Conservation (phyloP, 2,888 invertebrate genomes). For the Nephrotoma guestfalica region DNA sequence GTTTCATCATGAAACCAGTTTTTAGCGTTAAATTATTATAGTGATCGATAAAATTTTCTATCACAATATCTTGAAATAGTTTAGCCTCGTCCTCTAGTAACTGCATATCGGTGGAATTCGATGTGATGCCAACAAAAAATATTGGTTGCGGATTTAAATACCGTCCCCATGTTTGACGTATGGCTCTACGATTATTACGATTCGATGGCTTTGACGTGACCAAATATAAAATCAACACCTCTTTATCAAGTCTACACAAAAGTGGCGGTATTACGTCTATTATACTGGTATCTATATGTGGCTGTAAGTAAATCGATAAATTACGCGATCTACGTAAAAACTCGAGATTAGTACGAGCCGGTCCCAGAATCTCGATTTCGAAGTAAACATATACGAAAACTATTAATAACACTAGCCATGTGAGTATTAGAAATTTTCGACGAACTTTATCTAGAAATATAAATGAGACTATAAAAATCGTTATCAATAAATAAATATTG, state of each 20-base stretch:
- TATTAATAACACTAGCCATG: not conserved
- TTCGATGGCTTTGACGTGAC: constrained; percentile 40
- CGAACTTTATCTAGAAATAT: not conserved
- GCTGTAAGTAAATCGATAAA: not conserved
- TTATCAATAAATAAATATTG: not conserved
- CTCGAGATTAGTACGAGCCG: not conserved
- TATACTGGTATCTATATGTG: not conserved
- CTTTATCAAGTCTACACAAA: not conserved
- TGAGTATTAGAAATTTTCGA: not conserved
- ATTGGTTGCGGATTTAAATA: constrained; percentile 36
- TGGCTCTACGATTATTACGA: constrained; percentile 36
- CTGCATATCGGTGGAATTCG: constrained; percentile 17
- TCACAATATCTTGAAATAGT: constrained; percentile 41
- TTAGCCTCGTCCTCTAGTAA: constrained; percentile 34
- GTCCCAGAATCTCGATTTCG: not conserved
- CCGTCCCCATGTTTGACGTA: constrained; percentile 43
- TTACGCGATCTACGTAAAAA: not conserved
- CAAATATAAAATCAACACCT: constrained; percentile 29
- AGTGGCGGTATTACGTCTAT: not conserved
- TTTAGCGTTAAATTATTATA: constrained; percentile 54
- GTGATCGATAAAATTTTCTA: constrained; percentile 44
- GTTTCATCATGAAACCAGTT: constrained; percentile 47
- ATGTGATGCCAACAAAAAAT: constrained; percentile 40
- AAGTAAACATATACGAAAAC: not conserved
- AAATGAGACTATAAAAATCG: not conserved